Evolutionary conservation across 2,113 vertebrate species (phyloP).

Genomic region (Clarias macrocephalus): DNA sequence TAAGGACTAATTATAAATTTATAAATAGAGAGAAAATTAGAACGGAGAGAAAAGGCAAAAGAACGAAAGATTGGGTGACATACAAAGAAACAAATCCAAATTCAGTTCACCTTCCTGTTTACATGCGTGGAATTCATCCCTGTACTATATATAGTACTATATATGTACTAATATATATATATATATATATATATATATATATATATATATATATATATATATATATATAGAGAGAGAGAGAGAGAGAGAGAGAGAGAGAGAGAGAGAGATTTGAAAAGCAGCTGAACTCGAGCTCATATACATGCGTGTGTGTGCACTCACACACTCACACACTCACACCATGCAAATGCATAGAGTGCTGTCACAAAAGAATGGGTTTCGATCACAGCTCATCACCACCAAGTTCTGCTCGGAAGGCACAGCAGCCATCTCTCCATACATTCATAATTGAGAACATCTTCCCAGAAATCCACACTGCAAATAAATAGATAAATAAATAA

Average conservation of each 20-base stretch:
- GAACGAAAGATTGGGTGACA: conserved; percentile 2
- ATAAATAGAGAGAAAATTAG: conserved; percentile 34
- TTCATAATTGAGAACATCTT: conserved; percentile 74
- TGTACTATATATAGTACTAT: neutral
- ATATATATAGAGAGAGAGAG: too few species aligned
- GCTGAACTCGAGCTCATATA: neutral
- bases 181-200: too few species aligned
- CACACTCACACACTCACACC: conserved; percentile 66
- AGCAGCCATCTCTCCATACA: conserved; percentile 67
- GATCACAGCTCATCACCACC: conserved; percentile 69
- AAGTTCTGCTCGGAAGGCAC: conserved; percentile 64
- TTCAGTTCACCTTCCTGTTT: neutral
- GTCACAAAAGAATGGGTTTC: conserved; percentile 74
- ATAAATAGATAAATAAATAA: conserved; percentile 29
- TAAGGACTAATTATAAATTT: conserved; percentile 53
- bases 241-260: too few species aligned
- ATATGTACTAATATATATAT: too few species aligned
- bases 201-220: too few species aligned
- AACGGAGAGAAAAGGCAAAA: conserved; percentile 19
- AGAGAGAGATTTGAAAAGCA: conserved; percentile 22
- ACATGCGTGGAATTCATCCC: neutral
- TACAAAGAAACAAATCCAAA: conserved; percentile 6
- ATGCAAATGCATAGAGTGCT: conserved; percentile 63
- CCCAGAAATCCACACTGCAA: conserved; percentile 64
- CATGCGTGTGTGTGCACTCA: conserved; percentile 33